phyloP scores from a whole-genome alignment of 2,888 invertebrate species.

The Chymomyza procnemis region DNA sequence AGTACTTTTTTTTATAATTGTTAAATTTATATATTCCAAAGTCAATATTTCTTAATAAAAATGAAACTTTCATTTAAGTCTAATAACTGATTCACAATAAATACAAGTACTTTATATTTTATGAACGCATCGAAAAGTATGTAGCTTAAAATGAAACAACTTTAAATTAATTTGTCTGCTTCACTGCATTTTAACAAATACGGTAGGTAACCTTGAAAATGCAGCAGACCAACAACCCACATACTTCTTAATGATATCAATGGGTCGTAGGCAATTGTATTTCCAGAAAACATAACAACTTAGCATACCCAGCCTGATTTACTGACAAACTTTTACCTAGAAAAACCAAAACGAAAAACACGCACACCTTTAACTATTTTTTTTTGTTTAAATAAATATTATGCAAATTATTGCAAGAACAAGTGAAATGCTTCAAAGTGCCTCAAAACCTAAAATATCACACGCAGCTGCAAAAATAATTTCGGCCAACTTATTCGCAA shows the following conservation, averaged over 20 bases:
- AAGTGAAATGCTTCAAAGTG: conserved; percentile 20
- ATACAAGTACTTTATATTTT: too few relatives aligned
- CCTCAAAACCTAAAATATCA: conserved; percentile 62
- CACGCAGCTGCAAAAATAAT: conserved; percentile 66
- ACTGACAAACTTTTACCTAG: not conserved
- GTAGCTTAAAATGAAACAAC: too few relatives aligned
- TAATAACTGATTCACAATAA: too few relatives aligned
- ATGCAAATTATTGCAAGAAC: conserved; percentile 8
- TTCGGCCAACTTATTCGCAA: conserved; percentile 43
- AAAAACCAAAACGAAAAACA: not conserved
- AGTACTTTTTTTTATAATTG: too few relatives aligned
- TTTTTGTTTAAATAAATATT: conserved; percentile 12
- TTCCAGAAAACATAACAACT: not conserved
- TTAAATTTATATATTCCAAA: too few relatives aligned
- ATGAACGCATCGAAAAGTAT: too few relatives aligned
- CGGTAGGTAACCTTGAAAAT: not conserved
- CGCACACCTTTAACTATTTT: too few relatives aligned
- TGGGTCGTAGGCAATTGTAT: not conserved
- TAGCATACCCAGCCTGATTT: not conserved
- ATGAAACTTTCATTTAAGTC: too few relatives aligned
- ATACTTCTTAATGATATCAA: not conserved
- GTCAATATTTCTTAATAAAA: too few relatives aligned
- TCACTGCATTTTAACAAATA: too few relatives aligned
- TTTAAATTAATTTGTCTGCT: too few relatives aligned
- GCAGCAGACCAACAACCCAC: not conserved